Conservation (phyloP, 1,140 invertebrate genomes). For the Scaptomyza hsui region DNA sequence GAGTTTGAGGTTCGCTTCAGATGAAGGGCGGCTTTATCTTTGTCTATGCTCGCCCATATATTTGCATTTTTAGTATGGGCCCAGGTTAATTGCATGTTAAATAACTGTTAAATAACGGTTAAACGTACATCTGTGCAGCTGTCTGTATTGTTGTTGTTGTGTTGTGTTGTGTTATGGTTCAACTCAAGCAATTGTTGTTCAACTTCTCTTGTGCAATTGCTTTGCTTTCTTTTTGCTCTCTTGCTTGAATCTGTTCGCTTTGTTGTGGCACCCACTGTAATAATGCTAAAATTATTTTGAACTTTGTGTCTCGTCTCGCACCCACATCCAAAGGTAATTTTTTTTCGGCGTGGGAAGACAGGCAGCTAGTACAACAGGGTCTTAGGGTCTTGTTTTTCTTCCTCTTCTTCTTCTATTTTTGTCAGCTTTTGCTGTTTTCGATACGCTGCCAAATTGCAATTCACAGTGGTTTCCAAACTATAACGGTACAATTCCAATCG, state of each 20-base stretch:
- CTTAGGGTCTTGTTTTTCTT: constrained; percentile 1
- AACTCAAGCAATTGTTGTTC: constrained; percentile 50
- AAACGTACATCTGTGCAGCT: constrained; percentile 35
- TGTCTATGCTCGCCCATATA: constrained; percentile 54
- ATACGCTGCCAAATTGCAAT: constrained; percentile 38
- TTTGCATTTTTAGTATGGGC: constrained; percentile 63
- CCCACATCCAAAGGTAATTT: constrained; percentile 28
- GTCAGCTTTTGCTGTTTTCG: constrained; percentile 22
- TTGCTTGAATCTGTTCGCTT: constrained; percentile 5
- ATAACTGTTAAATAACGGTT: constrained; percentile 76
- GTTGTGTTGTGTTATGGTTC: constrained; percentile 35
- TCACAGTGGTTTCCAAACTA: constrained; percentile 18
- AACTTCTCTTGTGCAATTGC: constrained; percentile 66
- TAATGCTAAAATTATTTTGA: constrained; percentile 77
- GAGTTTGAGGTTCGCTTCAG: constrained; percentile 9
- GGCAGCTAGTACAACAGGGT: constrained; percentile 30
- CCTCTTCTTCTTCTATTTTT: constrained; percentile 8
- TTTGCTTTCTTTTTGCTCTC: constrained; percentile 10
- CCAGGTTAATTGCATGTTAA: constrained; percentile 77
- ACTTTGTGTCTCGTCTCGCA: constrained; percentile 59
- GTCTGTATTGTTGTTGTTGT: background rate
- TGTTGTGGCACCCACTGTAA: constrained; percentile 38
- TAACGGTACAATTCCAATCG: constrained; percentile 46
- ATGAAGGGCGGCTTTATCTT: constrained; percentile 46
- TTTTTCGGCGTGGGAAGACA: constrained; percentile 65